These are phyloP conservation scores for Bombus pyrosoma DNA, from an alignment of 1,140 invertebrate species.

Conservation along the genomic window DNA sequence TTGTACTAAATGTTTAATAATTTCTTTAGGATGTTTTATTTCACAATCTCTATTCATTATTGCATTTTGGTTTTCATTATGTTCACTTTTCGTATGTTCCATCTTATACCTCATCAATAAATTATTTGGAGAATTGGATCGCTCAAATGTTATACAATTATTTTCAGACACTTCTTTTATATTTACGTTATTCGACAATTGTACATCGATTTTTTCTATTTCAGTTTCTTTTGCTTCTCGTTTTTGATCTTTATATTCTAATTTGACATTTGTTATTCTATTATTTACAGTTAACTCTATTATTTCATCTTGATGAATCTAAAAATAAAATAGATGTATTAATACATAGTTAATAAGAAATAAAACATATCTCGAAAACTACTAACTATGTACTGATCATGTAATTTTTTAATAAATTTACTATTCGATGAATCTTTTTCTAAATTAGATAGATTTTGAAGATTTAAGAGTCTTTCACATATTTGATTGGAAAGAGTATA, in stretches of 20 bases:
- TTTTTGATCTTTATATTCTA: not conserved
- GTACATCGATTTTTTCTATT: constrained; percentile 18
- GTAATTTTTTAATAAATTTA: not conserved
- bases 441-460: constrained; percentile 34
- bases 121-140: not conserved
- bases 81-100: constrained; percentile 22
- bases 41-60: constrained; percentile 53
- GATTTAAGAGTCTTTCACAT: constrained; percentile 38
- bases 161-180: not conserved
- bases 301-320: constrained; percentile 12
- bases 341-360: not conserved
- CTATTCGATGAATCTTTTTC: not conserved
- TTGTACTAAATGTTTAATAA: constrained; percentile 42
- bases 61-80: constrained; percentile 38
- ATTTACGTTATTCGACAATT: not conserved
- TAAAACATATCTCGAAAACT: not conserved
- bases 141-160: not conserved
- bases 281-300: not conserved
- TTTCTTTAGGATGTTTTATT: constrained; percentile 57
- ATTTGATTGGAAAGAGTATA: constrained; percentile 49
- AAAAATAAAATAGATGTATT: not conserved
- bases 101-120: constrained; percentile 19
- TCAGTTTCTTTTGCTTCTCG: constrained; percentile 29
- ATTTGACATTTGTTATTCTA: not conserved
- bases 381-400: constrained; percentile 11